phyloP scores from a whole-genome alignment of 2,113 vertebrate genomes.

The Hiodon alosoides region DNA sequence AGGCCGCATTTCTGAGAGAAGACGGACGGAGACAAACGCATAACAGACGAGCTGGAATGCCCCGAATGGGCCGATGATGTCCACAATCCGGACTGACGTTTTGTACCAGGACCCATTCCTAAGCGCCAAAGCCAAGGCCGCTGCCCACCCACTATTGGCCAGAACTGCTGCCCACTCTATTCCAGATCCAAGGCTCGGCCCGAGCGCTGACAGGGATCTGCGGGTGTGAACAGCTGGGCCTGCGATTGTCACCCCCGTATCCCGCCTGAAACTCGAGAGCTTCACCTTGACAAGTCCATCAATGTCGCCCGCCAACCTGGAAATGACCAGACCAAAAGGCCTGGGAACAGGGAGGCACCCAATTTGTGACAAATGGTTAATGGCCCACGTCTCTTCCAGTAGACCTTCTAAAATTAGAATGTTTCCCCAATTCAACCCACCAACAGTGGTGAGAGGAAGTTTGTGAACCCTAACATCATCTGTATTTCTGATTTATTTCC shows the following conservation, averaged over 20 bases:
- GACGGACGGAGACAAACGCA: background rate
- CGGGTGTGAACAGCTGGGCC: background rate
- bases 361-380: too few relatives aligned
- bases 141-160: background rate
- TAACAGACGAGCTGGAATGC: background rate
- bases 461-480: too few relatives aligned
- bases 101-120: background rate
- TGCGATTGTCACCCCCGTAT: slow-evolving; percentile 13
- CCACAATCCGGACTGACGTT: background rate
- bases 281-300: slow-evolving; percentile 36
- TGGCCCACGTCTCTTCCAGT: too few relatives aligned
- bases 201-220: background rate
- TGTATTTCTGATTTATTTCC: too few relatives aligned
- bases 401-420: too few relatives aligned
- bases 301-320: slow-evolving; percentile 24
- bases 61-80: background rate
- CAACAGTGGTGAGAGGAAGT: too few relatives aligned
- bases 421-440: too few relatives aligned
- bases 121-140: background rate
- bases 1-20: too few relatives aligned
- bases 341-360: background rate
- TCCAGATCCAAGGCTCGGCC: background rate
- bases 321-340: background rate
- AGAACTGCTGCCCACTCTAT: background rate
- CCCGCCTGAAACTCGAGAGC: slow-evolving; percentile 29